phyloP scores from a whole-genome alignment of 2,888 invertebrate genomes.

The Heliconius sara region DNA sequence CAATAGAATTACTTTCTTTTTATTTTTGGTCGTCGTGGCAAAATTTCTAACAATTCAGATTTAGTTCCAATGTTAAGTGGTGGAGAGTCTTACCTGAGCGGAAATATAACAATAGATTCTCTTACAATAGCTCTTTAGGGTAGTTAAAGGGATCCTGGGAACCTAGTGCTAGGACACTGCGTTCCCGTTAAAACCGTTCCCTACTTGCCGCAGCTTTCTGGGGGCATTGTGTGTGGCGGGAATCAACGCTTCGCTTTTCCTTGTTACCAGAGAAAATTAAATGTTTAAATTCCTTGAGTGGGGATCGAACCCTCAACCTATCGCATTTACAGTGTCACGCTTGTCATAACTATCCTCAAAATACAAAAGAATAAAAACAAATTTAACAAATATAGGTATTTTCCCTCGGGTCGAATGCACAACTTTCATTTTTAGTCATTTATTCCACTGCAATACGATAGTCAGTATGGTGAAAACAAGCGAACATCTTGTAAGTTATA shows the following conservation, averaged over 20 bases:
- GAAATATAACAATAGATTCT: too few relatives aligned
- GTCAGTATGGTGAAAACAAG: too few relatives aligned
- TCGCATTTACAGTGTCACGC: background rate
- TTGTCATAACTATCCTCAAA: background rate
- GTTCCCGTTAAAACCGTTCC: background rate
- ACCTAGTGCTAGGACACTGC: background rate
- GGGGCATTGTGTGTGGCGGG: background rate
- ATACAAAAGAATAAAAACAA: too few relatives aligned
- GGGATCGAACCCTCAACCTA: background rate
- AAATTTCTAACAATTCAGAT: too few relatives aligned
- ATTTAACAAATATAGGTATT: too few relatives aligned
- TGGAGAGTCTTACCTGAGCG: too few relatives aligned
- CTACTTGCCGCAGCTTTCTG: background rate
- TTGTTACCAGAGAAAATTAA: background rate
- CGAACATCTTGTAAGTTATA: too few relatives aligned
- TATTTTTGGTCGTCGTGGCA: too few relatives aligned
- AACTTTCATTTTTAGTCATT: too few relatives aligned
- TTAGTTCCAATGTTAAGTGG: too few relatives aligned
- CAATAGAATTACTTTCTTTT: background rate
- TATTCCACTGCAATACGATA: too few relatives aligned
- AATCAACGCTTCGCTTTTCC: background rate
- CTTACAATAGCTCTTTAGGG: background rate
- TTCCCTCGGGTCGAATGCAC: too few relatives aligned
- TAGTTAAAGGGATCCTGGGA: background rate
- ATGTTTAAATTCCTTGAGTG: background rate